Base-by-base conservation (phyloP, 2,888 invertebrate genomes). In the Drosophila austrosaltans region DNA sequence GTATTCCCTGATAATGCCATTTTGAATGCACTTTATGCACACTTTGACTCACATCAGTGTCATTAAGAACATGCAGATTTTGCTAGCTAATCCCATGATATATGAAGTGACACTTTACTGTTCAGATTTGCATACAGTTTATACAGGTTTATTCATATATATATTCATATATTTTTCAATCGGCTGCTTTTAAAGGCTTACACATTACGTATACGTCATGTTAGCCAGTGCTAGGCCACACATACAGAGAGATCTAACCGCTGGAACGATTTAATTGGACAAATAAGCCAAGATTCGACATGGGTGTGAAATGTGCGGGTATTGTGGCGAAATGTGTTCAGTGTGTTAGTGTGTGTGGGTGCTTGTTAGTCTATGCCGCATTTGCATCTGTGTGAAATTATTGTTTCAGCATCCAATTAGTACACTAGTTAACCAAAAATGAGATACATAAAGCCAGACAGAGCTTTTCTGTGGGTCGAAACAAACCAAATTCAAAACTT, bases 11-110 rank as follows among this genome's bases (percentile, higher is more conserved):
- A 78, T 81, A 80, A 83, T 86, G 78, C 74, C 80, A 72, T 78
- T 87, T 81, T 74, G 78, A 83, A 74, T 85, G 85, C 86, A 75
- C 75, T 87, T 87, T 82, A 85, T 85, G 69, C 74, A 65, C 73
- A 69, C 76, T 84, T 80, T 76, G 80, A 65, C 84, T 76, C 76
- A 78, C 66, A 82, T 76, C 76, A 74, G 81, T 72, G 72, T 72
- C 80, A 87, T 84, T 82, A 73, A 84, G 75, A 81, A 75, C 79
- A 82, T 78, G 67, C 81, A 80, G 73, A 75, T 72, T 69, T 72
- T 58, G 16, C 65, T 30, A 66, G 74, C 72, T 83, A 87, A 81
- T 80, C 77, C 86, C 25, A 22, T 76, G 69, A 77, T 74, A 75
- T 78, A 77, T 78, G 67, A 66, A 81, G 78, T 77, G 73, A 63